Evolutionary conservation across 2,797 vertebrate genomes (phyloP).

Genomic region (Galago senegalensis): DNA sequence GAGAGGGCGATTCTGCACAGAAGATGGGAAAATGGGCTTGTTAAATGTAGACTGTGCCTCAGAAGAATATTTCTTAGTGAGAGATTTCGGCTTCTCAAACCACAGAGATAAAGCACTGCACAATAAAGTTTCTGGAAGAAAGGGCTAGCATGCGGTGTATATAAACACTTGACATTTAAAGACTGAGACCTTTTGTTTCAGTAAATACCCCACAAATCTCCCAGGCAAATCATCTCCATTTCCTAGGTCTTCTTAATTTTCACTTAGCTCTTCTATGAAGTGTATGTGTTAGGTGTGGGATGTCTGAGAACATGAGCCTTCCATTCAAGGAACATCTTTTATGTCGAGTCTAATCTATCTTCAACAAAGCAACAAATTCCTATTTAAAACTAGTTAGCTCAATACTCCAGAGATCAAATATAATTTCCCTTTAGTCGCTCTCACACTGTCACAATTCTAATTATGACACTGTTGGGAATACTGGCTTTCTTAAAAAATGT

Average conservation of each 20-base stretch:
- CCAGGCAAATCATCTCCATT: constrained; percentile 67
- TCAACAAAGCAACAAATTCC: constrained; percentile 81
- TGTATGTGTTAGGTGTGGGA: constrained; percentile 25
- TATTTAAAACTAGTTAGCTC: constrained; percentile 84
- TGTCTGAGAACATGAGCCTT: background rate
- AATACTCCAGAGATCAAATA: constrained; percentile 80
- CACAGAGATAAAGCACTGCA: constrained; percentile 15
- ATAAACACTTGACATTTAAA: constrained; percentile 81
- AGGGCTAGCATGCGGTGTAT: background rate
- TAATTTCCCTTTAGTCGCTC: constrained; percentile 76
- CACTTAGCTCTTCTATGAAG: constrained; percentile 59
- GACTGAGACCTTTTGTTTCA: constrained; percentile 67
- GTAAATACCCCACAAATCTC: constrained; percentile 58
- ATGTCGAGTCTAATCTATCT: constrained; percentile 5
- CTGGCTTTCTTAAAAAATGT: constrained; percentile 83
- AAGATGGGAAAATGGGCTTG: background rate
- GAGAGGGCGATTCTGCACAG: background rate
- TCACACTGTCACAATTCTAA: constrained; percentile 84
- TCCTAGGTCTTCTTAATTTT: constrained; percentile 61
- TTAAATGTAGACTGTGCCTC: background rate
- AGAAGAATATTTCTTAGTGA: background rate
- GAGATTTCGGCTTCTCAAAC: constrained; percentile 28
- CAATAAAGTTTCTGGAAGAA: constrained; percentile 41
- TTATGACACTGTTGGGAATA: constrained; percentile 86
- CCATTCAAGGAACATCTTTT: constrained; percentile 54